phyloP scores from a whole-genome alignment of 37 sponge, comb jelly and placozoan genomes.

The Lycopodina hypogea region DNA sequence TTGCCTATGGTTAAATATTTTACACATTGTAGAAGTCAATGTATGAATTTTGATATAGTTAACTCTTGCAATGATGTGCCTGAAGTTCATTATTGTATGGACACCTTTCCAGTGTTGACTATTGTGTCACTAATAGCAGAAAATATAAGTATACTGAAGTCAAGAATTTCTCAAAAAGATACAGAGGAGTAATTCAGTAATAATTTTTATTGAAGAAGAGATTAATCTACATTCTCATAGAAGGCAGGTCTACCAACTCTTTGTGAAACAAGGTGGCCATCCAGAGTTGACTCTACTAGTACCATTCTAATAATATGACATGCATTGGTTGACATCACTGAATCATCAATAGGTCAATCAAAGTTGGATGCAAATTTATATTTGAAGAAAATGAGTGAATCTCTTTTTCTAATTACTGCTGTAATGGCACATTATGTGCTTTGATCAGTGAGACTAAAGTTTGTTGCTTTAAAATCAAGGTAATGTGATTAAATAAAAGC shows the following conservation, averaged over 20 bases:
- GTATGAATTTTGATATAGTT: conserved; percentile 38
- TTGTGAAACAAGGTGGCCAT: conserved; percentile 34
- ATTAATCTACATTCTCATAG: neutral
- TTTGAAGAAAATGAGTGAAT: conserved; percentile 12
- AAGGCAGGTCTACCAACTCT: conserved; percentile 13
- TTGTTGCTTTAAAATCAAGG: too few relatives aligned
- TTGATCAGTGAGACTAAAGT: too few relatives aligned
- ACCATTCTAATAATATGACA: conserved; percentile 19
- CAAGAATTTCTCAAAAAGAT: neutral
- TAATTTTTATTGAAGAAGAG: conserved; percentile 4
- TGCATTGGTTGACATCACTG: conserved; percentile 10
- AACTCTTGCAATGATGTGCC: conserved; percentile 26
- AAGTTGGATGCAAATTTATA: conserved; percentile 20
- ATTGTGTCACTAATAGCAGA: too few relatives aligned
- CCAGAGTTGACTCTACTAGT: conserved; percentile 28
- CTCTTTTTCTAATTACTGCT: conserved; percentile 16
- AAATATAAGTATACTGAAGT: too few relatives aligned
- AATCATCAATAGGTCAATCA: conserved; percentile 19
- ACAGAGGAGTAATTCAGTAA: neutral
- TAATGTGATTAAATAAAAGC: too few relatives aligned
- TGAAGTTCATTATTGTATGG: conserved; percentile 33
- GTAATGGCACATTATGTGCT: too few relatives aligned
- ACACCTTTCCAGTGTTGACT: conserved; percentile 21
- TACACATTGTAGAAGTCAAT: conserved; percentile 34
- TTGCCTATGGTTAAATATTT: conserved; percentile 29